Evolutionary conservation across 2,888 invertebrate species (phyloP).

Genomic region (Neoaliturus tenellus): DNA sequence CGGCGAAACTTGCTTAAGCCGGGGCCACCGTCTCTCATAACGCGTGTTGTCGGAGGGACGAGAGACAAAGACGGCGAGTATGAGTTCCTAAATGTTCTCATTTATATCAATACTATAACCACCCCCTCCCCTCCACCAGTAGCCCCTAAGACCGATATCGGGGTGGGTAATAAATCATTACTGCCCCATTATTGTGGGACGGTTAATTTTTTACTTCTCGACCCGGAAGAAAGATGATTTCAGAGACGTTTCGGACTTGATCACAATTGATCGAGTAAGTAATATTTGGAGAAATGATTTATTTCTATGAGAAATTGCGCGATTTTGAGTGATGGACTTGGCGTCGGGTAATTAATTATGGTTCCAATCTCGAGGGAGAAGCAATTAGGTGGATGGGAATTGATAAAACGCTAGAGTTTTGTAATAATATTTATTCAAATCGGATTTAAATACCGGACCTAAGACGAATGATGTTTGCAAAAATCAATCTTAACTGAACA

Average conservation of each 20-base stretch:
- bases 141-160: constrained; percentile 20
- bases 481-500: no score
- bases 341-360: constrained; percentile 26
- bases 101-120: constrained; percentile 55
- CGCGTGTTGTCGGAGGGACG: constrained; percentile 34
- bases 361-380: neutral
- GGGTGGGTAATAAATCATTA: constrained; percentile 53
- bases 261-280: constrained; percentile 43
- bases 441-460: no score
- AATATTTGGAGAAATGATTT: constrained; percentile 38
- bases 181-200: constrained; percentile 48
- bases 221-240: constrained; percentile 49
- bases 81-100: constrained; percentile 55
- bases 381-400: neutral
- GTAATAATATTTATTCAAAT: no score
- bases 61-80: constrained; percentile 54
- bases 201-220: constrained; percentile 55
- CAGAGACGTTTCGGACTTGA: constrained; percentile 22
- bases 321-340: constrained; percentile 39
- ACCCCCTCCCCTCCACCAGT: constrained; percentile 29
- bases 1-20: constrained; percentile 33
- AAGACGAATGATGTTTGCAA: no score
- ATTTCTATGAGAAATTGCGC: constrained; percentile 40
- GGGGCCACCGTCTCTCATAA: constrained; percentile 53
- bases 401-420: no score